Evolutionary conservation across 1,140 invertebrate species (phyloP), one percentile per base, ranked within the genome.

Genomic region (Drosophila cardini): DNA sequence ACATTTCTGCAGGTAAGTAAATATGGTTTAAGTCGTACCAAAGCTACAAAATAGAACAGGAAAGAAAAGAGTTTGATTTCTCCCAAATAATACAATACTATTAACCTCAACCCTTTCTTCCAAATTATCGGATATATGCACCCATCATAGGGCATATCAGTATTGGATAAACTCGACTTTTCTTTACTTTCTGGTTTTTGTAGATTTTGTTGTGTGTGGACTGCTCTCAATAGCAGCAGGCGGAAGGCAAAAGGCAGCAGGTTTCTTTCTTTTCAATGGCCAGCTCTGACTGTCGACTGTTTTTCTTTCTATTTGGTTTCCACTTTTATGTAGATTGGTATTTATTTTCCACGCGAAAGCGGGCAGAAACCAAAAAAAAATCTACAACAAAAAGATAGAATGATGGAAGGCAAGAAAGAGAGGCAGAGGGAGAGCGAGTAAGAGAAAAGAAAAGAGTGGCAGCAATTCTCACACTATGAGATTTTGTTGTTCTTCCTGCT

Each of bases 281-380:
- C 75, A 82, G 71, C 55, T 55, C 55, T 13, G 48, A 52, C 70
- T 65, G 53, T 58, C 55, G 80, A 71, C 69, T 81, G 80, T 89
- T 89, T 87, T 83, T 87, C 67, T 77, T n/a, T n/a, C n/a, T 87
- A 89, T 89, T 87, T 83, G 79, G 80, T 83, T 83, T 89, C 83
- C 80, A 89, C 83, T 87, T 87, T 87, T 87, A 87, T 87, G 83
- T 89, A 87, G 84, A 87, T 87, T 87, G 80, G 84, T 87, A 87
- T 87, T 87, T 87, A 89, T 87, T 89, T 87, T 89, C 84, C 76
- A 74, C 84, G 84, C 84, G 82, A 81, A 86, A 85, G 77, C 70
- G 56, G 64, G 57, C 62, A 80, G 78, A 78, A 78, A 77, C 21
- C 46, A 46, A 68, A 61, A 36, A 58, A 55, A 32, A 56, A 56